Conservation (phyloP, 2,888 invertebrate genomes). For the Stenoptilia bipunctidactyla region DNA sequence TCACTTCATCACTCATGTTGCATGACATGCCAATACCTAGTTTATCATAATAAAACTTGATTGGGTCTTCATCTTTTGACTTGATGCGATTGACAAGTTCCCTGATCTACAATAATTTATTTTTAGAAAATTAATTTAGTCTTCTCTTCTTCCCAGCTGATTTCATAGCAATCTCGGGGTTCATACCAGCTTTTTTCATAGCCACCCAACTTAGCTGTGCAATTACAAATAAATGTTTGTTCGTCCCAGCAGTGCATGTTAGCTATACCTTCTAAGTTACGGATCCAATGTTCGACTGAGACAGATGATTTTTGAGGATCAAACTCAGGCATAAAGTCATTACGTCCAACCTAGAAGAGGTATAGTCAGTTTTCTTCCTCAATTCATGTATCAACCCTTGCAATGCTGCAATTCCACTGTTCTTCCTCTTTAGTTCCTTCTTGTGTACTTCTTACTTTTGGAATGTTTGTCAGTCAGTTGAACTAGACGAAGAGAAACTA, state of each 20-base stretch:
- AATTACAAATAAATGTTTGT: constrained; percentile 15
- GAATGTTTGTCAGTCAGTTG: not conserved
- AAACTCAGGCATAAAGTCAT: constrained; percentile 12
- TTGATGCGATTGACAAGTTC: constrained; percentile 10
- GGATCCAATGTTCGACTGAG: constrained; percentile 15
- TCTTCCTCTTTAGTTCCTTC: not conserved
- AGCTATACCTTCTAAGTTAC: constrained; percentile 14
- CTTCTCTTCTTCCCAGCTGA: constrained; percentile 14
- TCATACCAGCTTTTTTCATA: constrained; percentile 19
- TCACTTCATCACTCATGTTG: constrained; percentile 9
- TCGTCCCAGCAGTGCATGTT: constrained; percentile 18
- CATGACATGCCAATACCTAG: constrained; percentile 13
- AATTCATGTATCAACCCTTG: too few species aligned
- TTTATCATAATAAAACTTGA: constrained; percentile 13
- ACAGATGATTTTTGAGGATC: constrained; percentile 10
- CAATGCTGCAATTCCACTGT: not conserved
- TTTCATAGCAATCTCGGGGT: constrained; percentile 8
- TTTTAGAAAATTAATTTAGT: constrained; percentile 7
- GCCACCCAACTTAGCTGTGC: constrained; percentile 14
- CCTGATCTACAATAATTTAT: constrained; percentile 10
- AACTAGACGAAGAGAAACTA: not conserved
- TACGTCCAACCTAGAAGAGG: constrained; percentile 14
- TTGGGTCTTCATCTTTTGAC: constrained; percentile 10
- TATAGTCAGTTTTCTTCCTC: too few species aligned
- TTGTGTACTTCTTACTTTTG: not conserved